Base-by-base conservation (phyloP, 92 coral and sea anemone species). In the Paragorgia papillata region DNA sequence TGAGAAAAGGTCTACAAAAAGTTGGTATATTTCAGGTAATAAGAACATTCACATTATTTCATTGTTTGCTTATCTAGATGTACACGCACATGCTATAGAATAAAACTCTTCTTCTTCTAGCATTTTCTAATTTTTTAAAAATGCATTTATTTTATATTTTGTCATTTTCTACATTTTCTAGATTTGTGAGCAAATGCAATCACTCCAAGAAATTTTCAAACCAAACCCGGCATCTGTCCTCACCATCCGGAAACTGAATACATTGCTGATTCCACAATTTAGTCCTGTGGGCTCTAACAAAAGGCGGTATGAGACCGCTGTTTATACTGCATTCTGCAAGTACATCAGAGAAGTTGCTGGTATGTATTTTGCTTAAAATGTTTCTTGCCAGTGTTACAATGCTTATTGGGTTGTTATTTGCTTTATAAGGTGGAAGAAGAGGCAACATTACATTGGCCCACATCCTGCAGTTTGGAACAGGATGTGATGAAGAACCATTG, bases 381-480 rank as follows among this genome's bases (percentile, higher is more conserved):
- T 37, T 37, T 37, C 5, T 37, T 37, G 43, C 12, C 43, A 37
- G 43, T 37, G 43, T n/a, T n/a, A n/a, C n/a, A n/a, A n/a, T n/a
- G n/a, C n/a, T n/a, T n/a, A 65, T 69, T 62, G 30, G 12, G 19
- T 64, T 61, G 43, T 55, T 43, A 24, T 66, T 28, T 64, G 39
- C 30, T 17, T 50, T 65, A 39, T 51, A 18, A 79, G 83, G 75
- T 66, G 83, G 83, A 49, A 57, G 74, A 55, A 57, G 66, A 50
- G 83, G 83, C 21, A 61, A 79, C 29, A 67, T 79, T 41, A 66
- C 76, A 22, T 60, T 79, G 29, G 75, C 21, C 43, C 62, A 51
- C 53, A 79, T 79, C 48, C 32, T 79, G 25, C 67, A 59, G 83
- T 79, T 79, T 66, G 66, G 62, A 58, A 66, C 83, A 46, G 75